These are phyloP conservation scores for Pollachius pollachius DNA, from an alignment of 2,113 vertebrate genomes.

Conservation along the genomic window DNA sequence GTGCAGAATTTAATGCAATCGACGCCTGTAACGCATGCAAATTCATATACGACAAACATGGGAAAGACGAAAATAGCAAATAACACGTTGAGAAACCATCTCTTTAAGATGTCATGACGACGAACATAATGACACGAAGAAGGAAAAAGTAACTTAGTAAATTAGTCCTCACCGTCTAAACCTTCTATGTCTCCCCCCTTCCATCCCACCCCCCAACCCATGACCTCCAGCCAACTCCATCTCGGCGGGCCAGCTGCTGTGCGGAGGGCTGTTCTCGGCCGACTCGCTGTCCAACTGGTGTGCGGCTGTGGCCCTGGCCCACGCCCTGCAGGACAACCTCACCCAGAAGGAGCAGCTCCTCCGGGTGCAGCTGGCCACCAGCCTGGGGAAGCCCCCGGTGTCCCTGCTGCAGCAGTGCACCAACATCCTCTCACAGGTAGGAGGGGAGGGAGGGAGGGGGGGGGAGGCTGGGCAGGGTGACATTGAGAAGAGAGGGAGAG, in stretches of 20 bases:
- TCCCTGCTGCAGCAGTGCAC: conserved; percentile 97
- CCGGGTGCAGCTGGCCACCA: conserved; percentile 93
- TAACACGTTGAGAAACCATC: too few species aligned
- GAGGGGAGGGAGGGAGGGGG: not conserved
- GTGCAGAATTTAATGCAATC: too few species aligned
- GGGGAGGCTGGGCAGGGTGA: too few species aligned
- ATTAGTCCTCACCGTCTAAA: too few species aligned
- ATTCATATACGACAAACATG: too few species aligned
- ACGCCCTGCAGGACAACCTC: conserved; percentile 91
- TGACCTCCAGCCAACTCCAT: conserved; percentile 83
- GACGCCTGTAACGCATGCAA: too few species aligned
- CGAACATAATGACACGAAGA: too few species aligned
- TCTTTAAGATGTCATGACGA: too few species aligned
- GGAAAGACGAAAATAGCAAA: too few species aligned
- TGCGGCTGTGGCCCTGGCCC: conserved; percentile 91
- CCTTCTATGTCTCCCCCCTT: not conserved
- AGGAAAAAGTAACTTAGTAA: too few species aligned
- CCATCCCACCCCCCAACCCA: too few species aligned
- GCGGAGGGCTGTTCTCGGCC: conserved; percentile 92
- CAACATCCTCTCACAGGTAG: conserved; percentile 98
- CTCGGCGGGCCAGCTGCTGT: conserved; percentile 93
- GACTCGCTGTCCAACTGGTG: conserved; percentile 99
- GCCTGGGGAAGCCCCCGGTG: conserved; percentile 92
- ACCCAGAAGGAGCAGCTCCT: conserved; percentile 95
- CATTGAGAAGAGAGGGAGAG: too few species aligned